Base-by-base conservation (phyloP, 2,797 vertebrate species). In the Eleutherodactylus coqui region DNA sequence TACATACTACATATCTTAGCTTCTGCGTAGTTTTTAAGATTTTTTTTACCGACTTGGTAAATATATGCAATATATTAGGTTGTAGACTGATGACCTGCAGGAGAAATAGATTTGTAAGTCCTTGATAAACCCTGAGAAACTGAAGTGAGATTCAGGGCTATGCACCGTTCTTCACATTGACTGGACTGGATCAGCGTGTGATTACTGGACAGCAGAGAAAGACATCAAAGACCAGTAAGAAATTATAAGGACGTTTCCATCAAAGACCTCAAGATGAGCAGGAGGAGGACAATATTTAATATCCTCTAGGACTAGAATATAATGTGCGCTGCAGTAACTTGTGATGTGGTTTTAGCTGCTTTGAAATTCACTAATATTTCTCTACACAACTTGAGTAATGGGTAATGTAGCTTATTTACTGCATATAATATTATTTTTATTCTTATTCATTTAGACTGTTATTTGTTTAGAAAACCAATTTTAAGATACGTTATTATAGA, bases 181-280 rank as follows among this genome's bases (percentile, higher is more conserved):
- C 60, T 34, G 32, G 16, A 69, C 32, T 69, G 64, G 64, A 69
- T 69, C 38, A 69, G 34, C 14, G 64, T 69, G 34, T 69, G 13
- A 69, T 38, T 69, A 38, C 64, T 19, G 34, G 32, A 67, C 13
- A 34, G n/a, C 62, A 16, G 11, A 70, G 3, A 41, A 38, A 70
- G 67, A 70, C 67, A 70, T 70, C 67, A 70, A 43, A 72, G 69
- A 72, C 19, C 7, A 4, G 38, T 6, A 24, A 72, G 38, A 41
- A 72, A 72, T 72, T 41, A 72, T 72, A 41, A 72, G 38, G 69
- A 72, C 69, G 6, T 72, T 43, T 43, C 38, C 21, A 43, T 72
- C 8, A 72, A 1, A 72, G 69, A 43, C 38, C 17, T 5, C 9
- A 41, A 64, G 60, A 32, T 29, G 38, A 13, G 38, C 10, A 10